Evolutionary conservation across 2,797 vertebrate genomes (phyloP).

Genomic region (Diglossa cyanea): DNA sequence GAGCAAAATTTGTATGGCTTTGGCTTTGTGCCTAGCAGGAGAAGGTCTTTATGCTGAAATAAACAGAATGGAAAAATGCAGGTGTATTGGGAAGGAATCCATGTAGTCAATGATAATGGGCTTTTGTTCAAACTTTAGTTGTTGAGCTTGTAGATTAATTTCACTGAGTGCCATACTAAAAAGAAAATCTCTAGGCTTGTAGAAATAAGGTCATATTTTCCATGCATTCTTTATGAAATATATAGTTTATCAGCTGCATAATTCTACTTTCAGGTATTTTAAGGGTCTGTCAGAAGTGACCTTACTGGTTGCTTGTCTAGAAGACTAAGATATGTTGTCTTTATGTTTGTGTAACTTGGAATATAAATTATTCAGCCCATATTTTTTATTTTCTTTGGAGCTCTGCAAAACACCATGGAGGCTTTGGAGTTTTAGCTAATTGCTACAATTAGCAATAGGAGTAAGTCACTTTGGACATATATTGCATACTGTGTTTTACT

Average conservation of each 20-base stretch:
- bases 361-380: not conserved
- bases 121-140: not conserved
- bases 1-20: not conserved
- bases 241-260: not conserved
- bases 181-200: not conserved
- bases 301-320: not conserved
- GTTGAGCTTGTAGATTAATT: not conserved
- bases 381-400: not conserved
- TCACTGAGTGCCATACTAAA: not conserved
- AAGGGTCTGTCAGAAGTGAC: not conserved
- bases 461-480: not conserved
- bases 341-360: not conserved
- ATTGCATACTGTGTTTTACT: slow-evolving; percentile 11
- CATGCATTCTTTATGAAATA: not conserved
- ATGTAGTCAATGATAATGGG: not conserved
- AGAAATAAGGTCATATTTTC: not conserved
- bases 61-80: not conserved
- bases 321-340: not conserved
- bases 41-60: not conserved
- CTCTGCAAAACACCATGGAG: not conserved
- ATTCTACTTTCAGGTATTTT: not conserved
- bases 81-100: not conserved
- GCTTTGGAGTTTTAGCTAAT: not conserved
- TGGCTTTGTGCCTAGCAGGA: not conserved
- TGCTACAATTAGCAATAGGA: not conserved